Conservation (phyloP, 2,113 vertebrate species). For the Melozone crissalis region DNA sequence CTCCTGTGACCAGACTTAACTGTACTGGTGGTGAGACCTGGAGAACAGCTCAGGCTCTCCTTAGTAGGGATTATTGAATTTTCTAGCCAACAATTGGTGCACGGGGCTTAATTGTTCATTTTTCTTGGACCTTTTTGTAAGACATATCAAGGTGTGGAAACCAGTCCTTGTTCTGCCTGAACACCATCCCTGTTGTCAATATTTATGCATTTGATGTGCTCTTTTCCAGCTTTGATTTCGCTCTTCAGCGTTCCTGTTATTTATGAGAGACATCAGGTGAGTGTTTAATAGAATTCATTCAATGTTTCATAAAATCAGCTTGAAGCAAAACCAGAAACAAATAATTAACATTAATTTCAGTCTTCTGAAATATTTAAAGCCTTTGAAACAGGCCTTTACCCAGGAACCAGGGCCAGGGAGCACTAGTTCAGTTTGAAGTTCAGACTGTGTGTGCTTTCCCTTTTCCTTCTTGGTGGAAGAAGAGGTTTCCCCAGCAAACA, state of each 20-base stretch:
- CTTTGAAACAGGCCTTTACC: background rate
- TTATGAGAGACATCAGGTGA: constrained; percentile 97
- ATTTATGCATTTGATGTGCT: background rate
- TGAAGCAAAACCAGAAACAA: background rate
- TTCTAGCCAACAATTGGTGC: background rate
- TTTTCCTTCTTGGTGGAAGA: background rate
- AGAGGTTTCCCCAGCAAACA: background rate
- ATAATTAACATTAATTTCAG: background rate
- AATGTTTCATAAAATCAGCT: background rate
- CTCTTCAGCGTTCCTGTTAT: constrained; percentile 92
- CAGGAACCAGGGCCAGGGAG: background rate
- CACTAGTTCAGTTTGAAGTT: background rate
- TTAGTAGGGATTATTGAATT: background rate
- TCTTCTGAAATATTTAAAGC: background rate
- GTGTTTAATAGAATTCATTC: background rate
- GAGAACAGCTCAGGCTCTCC: background rate
- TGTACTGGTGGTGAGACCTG: background rate
- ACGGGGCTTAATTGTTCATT: background rate
- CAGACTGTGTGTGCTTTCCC: fast-evolving
- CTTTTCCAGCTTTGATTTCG: constrained; percentile 84
- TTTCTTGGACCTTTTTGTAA: background rate
- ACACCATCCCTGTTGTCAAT: background rate
- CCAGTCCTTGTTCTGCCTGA: background rate
- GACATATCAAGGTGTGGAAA: background rate
- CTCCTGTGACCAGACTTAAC: background rate